These are phyloP conservation scores for Notechis scutatus DNA, from an alignment of 2,113 vertebrate species.

Conservation along the genomic window DNA sequence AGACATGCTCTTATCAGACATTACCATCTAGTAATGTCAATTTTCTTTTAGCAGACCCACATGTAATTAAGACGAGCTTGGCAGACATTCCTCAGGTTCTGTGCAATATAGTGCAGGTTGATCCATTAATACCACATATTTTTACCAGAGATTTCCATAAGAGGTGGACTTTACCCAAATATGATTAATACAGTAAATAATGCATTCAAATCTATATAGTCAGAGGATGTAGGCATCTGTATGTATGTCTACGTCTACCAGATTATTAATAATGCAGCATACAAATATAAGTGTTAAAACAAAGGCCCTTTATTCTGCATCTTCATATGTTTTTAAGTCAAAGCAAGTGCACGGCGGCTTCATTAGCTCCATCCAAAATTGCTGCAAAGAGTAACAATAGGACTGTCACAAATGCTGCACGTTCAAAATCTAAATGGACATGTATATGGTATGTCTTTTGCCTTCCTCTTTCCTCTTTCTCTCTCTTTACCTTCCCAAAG, in stretches of 20 bases:
- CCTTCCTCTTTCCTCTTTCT: constrained; percentile 55
- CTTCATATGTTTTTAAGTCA: constrained; percentile 15
- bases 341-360: not conserved
- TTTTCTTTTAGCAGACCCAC: not conserved
- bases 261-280: constrained; percentile 24
- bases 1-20: not conserved
- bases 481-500: constrained; percentile 70
- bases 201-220: not conserved
- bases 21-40: not conserved
- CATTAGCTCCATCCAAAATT: constrained; percentile 48
- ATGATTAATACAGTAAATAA: not conserved
- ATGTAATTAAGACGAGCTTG: not conserved
- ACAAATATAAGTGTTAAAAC: not conserved
- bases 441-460: constrained; percentile 50
- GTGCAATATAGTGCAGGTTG: not conserved
- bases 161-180: not conserved
- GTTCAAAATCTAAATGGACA: constrained; percentile 43
- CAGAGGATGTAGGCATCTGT: not conserved
- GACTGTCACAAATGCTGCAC: not conserved
- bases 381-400: constrained; percentile 27
- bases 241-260: not conserved
- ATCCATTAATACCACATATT: not conserved
- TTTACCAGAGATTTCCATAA: not conserved
- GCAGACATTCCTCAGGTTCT: not conserved
- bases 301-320: constrained; percentile 12